Evolutionary conservation across 1,140 invertebrate genomes (phyloP), one percentile per base, ranked within the genome.

Genomic region (Drosophila obscura): DNA sequence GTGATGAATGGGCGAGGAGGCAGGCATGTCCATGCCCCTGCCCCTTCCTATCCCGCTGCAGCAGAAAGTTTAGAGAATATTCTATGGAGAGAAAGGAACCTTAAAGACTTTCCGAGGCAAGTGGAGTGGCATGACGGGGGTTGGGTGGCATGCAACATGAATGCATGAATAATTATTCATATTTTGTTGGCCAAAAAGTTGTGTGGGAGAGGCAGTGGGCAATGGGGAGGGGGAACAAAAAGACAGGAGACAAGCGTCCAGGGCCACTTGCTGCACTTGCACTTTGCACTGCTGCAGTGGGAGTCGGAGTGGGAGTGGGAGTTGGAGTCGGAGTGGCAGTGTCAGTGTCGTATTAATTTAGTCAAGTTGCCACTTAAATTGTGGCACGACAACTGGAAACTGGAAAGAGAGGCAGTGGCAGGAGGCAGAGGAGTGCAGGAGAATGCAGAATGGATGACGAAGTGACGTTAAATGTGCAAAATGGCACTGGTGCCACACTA

Each of bases 361-460:
- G 82, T 87, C 82, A 87, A 87, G 82, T 88, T 78, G 83, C 83
- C 82, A 88, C 82, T 87, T 88, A 87, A 88, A 88, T 82, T 81
- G 77, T 79, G 61, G 83, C 77, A 87, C 52, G 66, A 65, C 83
- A 76, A 75, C 82, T 51, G 66, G 13, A 28, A 9, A 16, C 45
- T 1, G n/a, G 9, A 4, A 35, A 11, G 31, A 44, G 45, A 11
- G n/a, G 31, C 13, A 49, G 24, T 22, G 31, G 26, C 24, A 26
- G 24, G 24, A 2, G 28, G 15, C 9, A 19, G 44, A 24, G 50
- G 22, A 51, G 1, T 7, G 28, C 26, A 52, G 51, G 58, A 35
- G 9, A 11, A 4, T 11, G 9, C 9, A 13, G 11, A 39, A 13
- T 39, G 35, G 35, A 60, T 56, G 57, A 62, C 16, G 39, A 61